Evolutionary conservation across 2,113 vertebrate species (phyloP).

Genomic region (Dunckerocampus dactyliophorus): DNA sequence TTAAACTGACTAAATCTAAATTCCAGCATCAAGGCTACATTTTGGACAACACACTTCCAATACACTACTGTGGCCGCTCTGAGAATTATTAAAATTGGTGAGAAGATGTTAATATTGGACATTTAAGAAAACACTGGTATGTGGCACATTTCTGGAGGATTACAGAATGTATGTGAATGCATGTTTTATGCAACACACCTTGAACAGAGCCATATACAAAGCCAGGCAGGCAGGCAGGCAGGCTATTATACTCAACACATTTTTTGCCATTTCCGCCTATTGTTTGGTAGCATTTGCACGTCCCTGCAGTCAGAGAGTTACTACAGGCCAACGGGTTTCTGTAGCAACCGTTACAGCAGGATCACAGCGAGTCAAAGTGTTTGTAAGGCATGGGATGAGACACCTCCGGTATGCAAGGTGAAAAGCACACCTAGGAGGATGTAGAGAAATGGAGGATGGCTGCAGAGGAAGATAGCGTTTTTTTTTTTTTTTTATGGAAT

Average conservation of each 20-base stretch:
- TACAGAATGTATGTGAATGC: not conserved
- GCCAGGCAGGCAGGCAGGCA: no score
- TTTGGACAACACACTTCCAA: no score
- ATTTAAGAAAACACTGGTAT: no score
- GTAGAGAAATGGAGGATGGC: conserved; percentile 15
- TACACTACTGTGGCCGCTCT: no score
- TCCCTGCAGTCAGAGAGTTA: conserved; percentile 33
- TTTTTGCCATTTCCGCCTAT: not conserved
- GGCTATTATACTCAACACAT: no score
- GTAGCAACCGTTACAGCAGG: conserved; percentile 45
- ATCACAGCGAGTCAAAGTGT: conserved; percentile 46
- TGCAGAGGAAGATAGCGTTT: conserved; percentile 25
- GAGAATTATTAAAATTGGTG: no score
- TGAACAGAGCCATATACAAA: not conserved
- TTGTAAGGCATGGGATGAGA: conserved; percentile 41
- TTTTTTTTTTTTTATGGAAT: not conserved
- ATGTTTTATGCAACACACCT: not conserved
- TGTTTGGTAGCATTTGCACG: conserved; percentile 35
- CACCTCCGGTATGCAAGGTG: conserved; percentile 28
- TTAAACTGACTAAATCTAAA: no score
- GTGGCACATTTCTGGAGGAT: no score
- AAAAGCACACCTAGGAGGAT: conserved; percentile 24
- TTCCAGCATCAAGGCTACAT: no score
- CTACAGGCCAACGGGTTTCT: conserved; percentile 49
- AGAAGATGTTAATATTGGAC: no score